These are phyloP conservation scores for Peromyscus californicus DNA, from an alignment of 2,113 vertebrate species.

Conservation along the genomic window DNA sequence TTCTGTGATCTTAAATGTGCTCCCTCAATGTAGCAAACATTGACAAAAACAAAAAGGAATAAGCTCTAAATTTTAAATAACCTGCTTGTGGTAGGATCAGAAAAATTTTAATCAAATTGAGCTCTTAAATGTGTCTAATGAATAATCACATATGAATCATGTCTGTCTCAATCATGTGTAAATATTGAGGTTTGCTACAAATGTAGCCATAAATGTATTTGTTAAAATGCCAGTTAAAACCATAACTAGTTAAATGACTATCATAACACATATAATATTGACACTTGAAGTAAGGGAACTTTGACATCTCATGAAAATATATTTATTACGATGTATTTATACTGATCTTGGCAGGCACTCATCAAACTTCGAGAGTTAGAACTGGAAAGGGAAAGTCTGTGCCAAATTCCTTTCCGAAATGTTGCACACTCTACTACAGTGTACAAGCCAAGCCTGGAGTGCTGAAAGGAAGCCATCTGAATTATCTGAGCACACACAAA, in stretches of 20 bases:
- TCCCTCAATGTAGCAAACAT: background rate
- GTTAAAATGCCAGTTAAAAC: slow-evolving; percentile 60
- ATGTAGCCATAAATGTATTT: slow-evolving; percentile 44
- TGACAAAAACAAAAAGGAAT: background rate
- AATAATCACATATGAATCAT: slow-evolving; percentile 45
- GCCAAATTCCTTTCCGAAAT: slow-evolving; percentile 77
- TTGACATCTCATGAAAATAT: slow-evolving; percentile 46
- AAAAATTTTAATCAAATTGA: slow-evolving; percentile 34
- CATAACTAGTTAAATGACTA: slow-evolving; percentile 63
- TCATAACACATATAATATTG: slow-evolving; percentile 55
- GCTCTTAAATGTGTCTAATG: slow-evolving; percentile 23
- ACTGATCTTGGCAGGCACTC: slow-evolving; percentile 59
- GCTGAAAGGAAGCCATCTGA: slow-evolving; percentile 78
- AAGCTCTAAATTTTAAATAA: slow-evolving; percentile 29
- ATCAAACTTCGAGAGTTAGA: slow-evolving; percentile 68
- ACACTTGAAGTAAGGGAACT: slow-evolving; percentile 60
- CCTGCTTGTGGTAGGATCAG: background rate
- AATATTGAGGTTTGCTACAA: slow-evolving; percentile 53
- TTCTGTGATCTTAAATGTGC: background rate
- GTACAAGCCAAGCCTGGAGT: slow-evolving; percentile 70
- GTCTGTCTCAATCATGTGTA: slow-evolving; percentile 31
- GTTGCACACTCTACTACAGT: slow-evolving; percentile 70
- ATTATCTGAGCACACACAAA: slow-evolving; percentile 63
- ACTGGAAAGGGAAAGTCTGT: slow-evolving; percentile 67
- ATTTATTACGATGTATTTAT: slow-evolving; percentile 76